A percentile compares a stretch with the other conserved stretches of the same genome.
Conservation (phyloP, 2,113 vertebrate genomes). For the Catharus bicknelli region DNA sequence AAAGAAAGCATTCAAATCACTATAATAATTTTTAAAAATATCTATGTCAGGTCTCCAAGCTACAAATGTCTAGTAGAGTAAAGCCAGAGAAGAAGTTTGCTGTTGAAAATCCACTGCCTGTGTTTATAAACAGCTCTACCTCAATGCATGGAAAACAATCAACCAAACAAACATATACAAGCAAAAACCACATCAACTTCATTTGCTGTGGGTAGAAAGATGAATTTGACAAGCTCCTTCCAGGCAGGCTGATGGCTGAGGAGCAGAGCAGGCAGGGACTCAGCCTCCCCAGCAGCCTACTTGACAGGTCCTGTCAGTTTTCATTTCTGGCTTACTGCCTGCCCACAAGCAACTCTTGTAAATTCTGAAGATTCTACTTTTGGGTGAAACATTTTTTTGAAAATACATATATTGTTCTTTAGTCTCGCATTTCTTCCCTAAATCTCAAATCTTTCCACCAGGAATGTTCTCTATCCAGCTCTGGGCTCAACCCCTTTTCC, state of each 20-base stretch:
- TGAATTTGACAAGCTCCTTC: conserved; percentile 1
- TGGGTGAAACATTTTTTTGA: background rate
- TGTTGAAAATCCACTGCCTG: background rate
- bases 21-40: background rate
- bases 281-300: background rate
- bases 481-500: background rate
- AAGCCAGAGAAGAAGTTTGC: background rate
- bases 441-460: background rate
- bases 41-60: background rate
- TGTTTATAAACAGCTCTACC: background rate
- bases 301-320: conserved; percentile 37
- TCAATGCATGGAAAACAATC: fast-evolving
- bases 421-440: background rate
- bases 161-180: background rate
- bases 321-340: conserved; percentile 2
- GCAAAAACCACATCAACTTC: background rate
- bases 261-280: background rate
- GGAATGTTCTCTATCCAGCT: background rate
- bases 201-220: background rate
- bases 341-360: background rate
- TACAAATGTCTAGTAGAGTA: background rate
- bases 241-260: conserved; percentile 4
- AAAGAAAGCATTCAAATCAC: background rate
- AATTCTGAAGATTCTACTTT: background rate
- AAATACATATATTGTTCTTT: background rate